Evolutionary conservation across 2,888 invertebrate genomes (phyloP).

Genomic region (Dynastes grantii): DNA sequence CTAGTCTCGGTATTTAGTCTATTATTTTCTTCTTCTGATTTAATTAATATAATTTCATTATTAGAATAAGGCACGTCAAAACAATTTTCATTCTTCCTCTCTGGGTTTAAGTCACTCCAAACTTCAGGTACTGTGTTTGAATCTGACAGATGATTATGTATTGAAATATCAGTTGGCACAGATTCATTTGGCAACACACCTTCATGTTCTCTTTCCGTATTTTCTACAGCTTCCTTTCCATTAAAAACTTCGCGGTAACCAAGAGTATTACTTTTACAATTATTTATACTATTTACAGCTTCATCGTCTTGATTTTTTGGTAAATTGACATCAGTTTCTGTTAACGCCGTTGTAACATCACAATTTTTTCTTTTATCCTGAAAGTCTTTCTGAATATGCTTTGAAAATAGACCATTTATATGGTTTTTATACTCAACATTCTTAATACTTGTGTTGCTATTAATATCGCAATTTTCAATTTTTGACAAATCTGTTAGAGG

Average conservation of each 20-base stretch:
- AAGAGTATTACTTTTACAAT: constrained; percentile 16
- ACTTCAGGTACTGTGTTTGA: constrained; percentile 18
- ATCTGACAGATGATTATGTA: constrained; percentile 26
- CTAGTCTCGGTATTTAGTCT: constrained; percentile 15
- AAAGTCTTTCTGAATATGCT: constrained; percentile 60
- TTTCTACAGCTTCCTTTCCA: neutral
- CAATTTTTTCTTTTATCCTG: constrained; percentile 60
- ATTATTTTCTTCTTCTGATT: constrained; percentile 26
- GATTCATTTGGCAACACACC: constrained; percentile 29
- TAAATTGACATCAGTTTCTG: constrained; percentile 51
- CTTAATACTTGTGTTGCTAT: constrained; percentile 56
- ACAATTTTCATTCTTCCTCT: constrained; percentile 2
- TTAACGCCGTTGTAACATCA: constrained; percentile 44
- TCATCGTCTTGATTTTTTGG: constrained; percentile 25
- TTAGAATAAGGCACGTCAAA: constrained; percentile 47
- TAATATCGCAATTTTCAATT: constrained; percentile 57
- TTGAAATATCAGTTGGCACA: constrained; percentile 45
- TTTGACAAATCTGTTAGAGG: constrained; percentile 50
- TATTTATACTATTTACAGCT: constrained; percentile 48
- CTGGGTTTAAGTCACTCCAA: constrained; percentile 1
- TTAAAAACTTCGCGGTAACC: neutral
- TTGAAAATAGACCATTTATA: constrained; percentile 39
- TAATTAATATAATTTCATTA: constrained; percentile 16
- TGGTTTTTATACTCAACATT: constrained; percentile 39
- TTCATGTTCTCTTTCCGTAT: neutral